Base-by-base conservation (phyloP, 2,797 vertebrate species). In the Apogon talboti region DNA sequence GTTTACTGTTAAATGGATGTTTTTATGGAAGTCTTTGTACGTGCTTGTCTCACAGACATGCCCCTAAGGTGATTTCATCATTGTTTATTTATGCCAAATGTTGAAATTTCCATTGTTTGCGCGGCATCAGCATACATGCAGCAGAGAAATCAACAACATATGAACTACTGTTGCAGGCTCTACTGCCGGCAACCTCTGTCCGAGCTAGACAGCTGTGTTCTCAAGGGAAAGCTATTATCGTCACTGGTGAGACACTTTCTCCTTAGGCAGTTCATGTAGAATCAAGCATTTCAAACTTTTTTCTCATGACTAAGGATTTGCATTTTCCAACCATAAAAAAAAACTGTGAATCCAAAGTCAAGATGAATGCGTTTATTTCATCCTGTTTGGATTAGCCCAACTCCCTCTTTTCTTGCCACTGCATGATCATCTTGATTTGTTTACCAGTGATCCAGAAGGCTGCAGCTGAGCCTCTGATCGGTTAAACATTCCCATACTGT, bases 121-220 rank as follows among this genome's bases (percentile, higher is more conserved):
- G 46, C 43, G 15, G 28, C 13, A 45, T 12, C 55, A 35, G 28
- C 13, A 45, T 12, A 18, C 16, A 15, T 11, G 9, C 24, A 11
- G 24, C 47, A 41, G 59, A 43, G 5, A 64, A 42, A 66, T 41
- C 44, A 41, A 49, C 58, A 70, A 38, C 71, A 47, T 49, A 42
- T 38, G 57, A 82, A 84, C 67, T 38, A 43, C 45, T 35, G 82
- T 40, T 53, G 43, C 67, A 66, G 67, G 11, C 41, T 45, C 11
- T 28, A 4, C 66, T 79, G 71, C 66, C 12, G 11, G 68, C 64
- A 64, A 68, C 64, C 14, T 33, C 33, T 44, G 35, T 83, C 79
- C 75, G 71, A 76, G 67, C n/a, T 41, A 71, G 64, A 75, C 88
- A 87, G 86, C 87, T 88, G 88, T 50, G 69, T 71, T 88, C 87